A percentile compares a stretch with the other conserved stretches of the same genome.
phyloP scores from a whole-genome alignment of 2,113 vertebrate genomes.

The Anoura caudifer region DNA sequence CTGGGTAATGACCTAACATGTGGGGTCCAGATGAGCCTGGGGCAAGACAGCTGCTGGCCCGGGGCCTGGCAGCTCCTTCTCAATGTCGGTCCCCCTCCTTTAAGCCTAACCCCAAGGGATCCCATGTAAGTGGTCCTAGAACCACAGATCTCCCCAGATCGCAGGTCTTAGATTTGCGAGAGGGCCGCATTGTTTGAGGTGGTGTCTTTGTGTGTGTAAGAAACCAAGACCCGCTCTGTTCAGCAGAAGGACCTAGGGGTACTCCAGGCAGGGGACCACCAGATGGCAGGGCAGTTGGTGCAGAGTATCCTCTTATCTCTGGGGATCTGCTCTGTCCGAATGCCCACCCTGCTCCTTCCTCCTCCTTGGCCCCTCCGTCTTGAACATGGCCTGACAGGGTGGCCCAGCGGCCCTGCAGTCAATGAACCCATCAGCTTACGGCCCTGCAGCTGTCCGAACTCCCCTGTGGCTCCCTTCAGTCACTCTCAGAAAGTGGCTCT shows the following conservation, averaged over 20 bases:
- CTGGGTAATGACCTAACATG: accelerated
- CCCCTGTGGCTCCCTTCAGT: neutral
- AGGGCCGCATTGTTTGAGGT: neutral
- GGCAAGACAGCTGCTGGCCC: accelerated
- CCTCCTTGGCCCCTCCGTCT: accelerated
- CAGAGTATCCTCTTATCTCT: neutral
- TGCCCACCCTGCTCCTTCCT: neutral
- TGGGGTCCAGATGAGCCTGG: no score
- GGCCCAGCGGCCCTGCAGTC: neutral
- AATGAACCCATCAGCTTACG: neutral
- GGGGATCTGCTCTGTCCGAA: neutral
- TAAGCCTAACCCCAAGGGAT: neutral
- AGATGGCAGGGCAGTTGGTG: accelerated
- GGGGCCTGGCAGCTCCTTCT: neutral
- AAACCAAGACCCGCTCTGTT: neutral
- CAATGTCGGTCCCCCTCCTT: neutral
- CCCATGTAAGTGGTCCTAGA: accelerated
- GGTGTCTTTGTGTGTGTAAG: neutral
- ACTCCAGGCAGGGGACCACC: neutral
- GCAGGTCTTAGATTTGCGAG: neutral
- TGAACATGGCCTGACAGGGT: neutral
- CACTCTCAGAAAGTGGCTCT: neutral
- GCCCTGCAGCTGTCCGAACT: neutral
- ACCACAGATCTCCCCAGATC: accelerated
- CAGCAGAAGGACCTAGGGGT: neutral